Base-by-base conservation (phyloP, 2,888 invertebrate species). In the Drosophila imparisetae region DNA sequence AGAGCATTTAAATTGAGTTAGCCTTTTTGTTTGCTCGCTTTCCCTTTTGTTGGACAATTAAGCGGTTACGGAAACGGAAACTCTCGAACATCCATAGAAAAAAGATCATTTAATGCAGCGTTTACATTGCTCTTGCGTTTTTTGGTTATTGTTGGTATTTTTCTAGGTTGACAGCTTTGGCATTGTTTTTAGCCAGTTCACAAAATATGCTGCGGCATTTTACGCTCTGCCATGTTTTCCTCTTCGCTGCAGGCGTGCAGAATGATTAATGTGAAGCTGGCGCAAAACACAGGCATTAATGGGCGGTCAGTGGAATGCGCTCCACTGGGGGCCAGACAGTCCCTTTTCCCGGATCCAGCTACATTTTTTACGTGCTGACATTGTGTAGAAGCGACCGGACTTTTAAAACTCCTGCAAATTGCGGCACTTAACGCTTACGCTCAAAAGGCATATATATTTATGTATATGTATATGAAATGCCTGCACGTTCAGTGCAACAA, bases 201-300 rank as follows among this genome's bases (percentile, higher is more conserved):
- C 29, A 72, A 78, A 80, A 78, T 71, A 68, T 80, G 80, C 62
- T 68, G 59, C 24, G 61, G 63, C 50, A 27, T 54, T 52, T 58
- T 49, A 60, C 27, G 13, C 52, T 15, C 27, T 8, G 13, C 7
- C 21, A 21, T 10, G 18, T 27, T 10, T 21, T 0, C 29, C 38
- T 42, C 32, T n/a, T 0, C 29, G 73, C 69, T 77, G 78, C 82
- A 86, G 69, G 79, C 86, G 70, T 72, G 72, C 80, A 78, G 76
- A 81, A 86, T 87, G 86, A 86, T 86, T 86, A 86, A 86, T 86
- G 86, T 74, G 78, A 48, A 66, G 60, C 61, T 29, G 72, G 75
- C 61, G 66, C 55, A 73, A 69, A 73, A 70, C 64, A 75, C 64
- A 36, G 57, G 72, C 81, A 72, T 81, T 87, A 85, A 88, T 86